phyloP scores from a whole-genome alignment of 2,888 invertebrate species.

The Ormyrus pomaceus region DNA sequence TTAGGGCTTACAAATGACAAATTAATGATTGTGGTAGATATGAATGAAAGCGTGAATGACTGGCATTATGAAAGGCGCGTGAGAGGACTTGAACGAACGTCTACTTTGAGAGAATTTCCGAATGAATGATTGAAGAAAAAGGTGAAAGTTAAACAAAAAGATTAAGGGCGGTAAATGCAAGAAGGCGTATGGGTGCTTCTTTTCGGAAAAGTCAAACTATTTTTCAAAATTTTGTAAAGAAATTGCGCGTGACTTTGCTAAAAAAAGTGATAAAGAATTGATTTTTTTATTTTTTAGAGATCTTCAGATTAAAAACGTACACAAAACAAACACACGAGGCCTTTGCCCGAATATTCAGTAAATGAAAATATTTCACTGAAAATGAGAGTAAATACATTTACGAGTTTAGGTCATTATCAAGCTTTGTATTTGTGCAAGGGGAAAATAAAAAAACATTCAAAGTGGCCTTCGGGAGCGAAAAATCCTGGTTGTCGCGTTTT shows the following conservation, averaged over 20 bases:
- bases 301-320: constrained; percentile 58
- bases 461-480: constrained; percentile 73
- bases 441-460: constrained; percentile 69
- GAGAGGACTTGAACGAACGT: constrained; percentile 35
- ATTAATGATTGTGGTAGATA: constrained; percentile 59
- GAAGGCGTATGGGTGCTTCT: constrained; percentile 64
- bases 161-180: constrained; percentile 54
- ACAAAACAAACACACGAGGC: constrained; percentile 64
- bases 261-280: constrained; percentile 57
- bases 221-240: constrained; percentile 73
- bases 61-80: constrained; percentile 54
- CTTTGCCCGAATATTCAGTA: constrained; percentile 61
- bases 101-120: not conserved
- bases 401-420: constrained; percentile 60
- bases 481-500: constrained; percentile 59
- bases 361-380: constrained; percentile 57
- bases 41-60: constrained; percentile 59
- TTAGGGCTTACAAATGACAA: constrained; percentile 70
- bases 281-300: constrained; percentile 58
- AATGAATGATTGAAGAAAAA: constrained; percentile 39
- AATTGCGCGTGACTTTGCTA: constrained; percentile 63
- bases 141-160: constrained; percentile 46
- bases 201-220: constrained; percentile 68
- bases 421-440: constrained; percentile 69
- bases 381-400: constrained; percentile 56